Conservation (phyloP, 2,113 vertebrate species). For the Thermophis baileyi region DNA sequence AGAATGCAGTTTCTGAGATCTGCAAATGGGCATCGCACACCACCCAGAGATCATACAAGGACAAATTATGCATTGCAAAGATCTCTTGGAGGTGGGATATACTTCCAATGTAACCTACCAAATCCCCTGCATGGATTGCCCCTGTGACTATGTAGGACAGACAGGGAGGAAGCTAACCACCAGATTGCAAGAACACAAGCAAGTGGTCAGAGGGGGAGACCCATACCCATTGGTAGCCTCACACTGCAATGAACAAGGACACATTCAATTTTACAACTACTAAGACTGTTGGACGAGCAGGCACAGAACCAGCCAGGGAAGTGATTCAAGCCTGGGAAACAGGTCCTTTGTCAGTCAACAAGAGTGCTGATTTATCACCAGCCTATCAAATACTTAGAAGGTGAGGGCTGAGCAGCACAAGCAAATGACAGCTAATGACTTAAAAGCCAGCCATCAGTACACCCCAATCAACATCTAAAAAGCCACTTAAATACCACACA, state of each 20-base stretch:
- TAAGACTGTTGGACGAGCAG: background rate
- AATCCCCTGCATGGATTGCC: background rate
- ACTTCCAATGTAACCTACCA: background rate
- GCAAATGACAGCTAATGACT: background rate
- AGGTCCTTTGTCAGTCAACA: background rate
- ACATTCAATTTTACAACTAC: background rate
- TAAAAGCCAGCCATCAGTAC: background rate
- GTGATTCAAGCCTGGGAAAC: background rate
- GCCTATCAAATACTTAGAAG: background rate
- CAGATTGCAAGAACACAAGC: background rate
- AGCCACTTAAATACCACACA: background rate
- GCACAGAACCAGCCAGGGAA: background rate
- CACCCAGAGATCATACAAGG: no score
- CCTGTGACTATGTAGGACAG: background rate
- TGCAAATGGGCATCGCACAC: background rate
- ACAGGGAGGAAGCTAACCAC: background rate
- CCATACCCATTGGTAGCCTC: background rate
- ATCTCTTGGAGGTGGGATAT: background rate
- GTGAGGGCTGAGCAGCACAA: background rate
- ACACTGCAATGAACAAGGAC: background rate
- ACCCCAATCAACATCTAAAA: background rate
- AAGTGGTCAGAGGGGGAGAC: background rate
- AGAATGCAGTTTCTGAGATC: background rate
- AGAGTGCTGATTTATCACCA: background rate
- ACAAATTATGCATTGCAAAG: background rate